phyloP scores from a whole-genome alignment of 2,888 invertebrate species.

The Icerya purchasi region DNA sequence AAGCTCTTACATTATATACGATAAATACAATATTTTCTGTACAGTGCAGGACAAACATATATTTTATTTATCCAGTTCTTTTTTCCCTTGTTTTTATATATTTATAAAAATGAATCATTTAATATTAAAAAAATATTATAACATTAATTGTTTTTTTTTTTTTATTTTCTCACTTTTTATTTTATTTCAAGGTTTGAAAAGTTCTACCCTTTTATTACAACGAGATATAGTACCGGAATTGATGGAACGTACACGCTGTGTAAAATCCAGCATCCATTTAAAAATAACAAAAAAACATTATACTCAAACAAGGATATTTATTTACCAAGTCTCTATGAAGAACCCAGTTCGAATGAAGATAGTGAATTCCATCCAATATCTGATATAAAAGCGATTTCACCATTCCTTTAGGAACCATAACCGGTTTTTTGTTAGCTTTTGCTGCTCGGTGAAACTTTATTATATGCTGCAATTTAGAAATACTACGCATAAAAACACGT shows the following conservation, averaged over 20 bases:
- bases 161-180: no score
- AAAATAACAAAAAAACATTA: background rate
- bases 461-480: conserved; percentile 50
- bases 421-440: conserved; percentile 88
- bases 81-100: no score
- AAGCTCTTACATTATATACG: no score
- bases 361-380: conserved; percentile 95
- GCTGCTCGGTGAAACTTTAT: conserved; percentile 96
- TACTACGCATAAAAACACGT: no score
- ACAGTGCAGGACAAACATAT: no score
- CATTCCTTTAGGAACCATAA: conserved; percentile 93
- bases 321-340: conserved; percentile 82
- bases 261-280: background rate
- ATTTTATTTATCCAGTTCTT: no score
- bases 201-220: background rate
- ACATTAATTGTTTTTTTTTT: no score
- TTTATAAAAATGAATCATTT: no score
- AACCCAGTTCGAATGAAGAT: conserved; percentile 97
- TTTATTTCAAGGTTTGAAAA: no score
- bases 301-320: conserved; percentile 15
- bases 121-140: no score
- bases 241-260: background rate
- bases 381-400: conserved; percentile 93
- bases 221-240: background rate
- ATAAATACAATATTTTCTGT: no score